phyloP scores from a whole-genome alignment of 2,797 vertebrate genomes.

The Sparidentex hasta region DNA sequence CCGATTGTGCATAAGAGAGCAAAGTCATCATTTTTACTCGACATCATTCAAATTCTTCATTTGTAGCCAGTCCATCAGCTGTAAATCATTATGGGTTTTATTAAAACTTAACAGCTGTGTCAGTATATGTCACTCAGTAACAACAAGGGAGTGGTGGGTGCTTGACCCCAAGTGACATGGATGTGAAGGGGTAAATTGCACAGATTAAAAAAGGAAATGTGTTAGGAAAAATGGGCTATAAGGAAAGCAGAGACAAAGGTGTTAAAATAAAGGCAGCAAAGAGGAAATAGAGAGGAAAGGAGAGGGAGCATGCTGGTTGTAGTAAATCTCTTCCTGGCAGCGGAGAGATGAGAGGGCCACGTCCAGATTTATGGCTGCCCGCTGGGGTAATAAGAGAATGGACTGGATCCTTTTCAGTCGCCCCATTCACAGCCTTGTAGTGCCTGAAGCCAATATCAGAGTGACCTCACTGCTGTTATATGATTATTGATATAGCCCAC shows the following conservation, averaged over 20 bases:
- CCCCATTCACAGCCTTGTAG: conserved; percentile 19
- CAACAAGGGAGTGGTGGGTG: conserved; percentile 21
- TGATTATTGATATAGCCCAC: conserved; percentile 29
- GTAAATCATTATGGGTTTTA: conserved; percentile 62
- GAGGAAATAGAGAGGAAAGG: conserved; percentile 1
- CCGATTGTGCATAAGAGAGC: neutral
- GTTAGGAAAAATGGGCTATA: neutral
- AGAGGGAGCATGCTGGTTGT: conserved; percentile 23
- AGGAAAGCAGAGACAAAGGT: conserved; percentile 33
- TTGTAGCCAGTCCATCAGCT: conserved; percentile 32
- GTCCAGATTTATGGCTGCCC: conserved; percentile 67
- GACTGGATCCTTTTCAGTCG: conserved; percentile 57
- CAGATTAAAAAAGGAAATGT: conserved; percentile 31
- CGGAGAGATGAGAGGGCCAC: conserved; percentile 18
- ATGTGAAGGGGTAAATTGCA: conserved; percentile 13
- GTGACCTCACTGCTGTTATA: conserved; percentile 33
- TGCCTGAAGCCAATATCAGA: conserved; percentile 35
- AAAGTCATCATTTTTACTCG: conserved; percentile 30
- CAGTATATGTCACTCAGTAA: conserved; percentile 45
- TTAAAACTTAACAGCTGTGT: conserved; percentile 45
- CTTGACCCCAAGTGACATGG: conserved; percentile 53
- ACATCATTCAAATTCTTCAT: conserved; percentile 25
- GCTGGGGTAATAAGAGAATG: conserved; percentile 67
- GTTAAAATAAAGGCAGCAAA: conserved; percentile 42
- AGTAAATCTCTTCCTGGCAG: conserved; percentile 63